Base-by-base conservation (phyloP, 2,797 vertebrate genomes). In the Myiothlypis coronata region DNA sequence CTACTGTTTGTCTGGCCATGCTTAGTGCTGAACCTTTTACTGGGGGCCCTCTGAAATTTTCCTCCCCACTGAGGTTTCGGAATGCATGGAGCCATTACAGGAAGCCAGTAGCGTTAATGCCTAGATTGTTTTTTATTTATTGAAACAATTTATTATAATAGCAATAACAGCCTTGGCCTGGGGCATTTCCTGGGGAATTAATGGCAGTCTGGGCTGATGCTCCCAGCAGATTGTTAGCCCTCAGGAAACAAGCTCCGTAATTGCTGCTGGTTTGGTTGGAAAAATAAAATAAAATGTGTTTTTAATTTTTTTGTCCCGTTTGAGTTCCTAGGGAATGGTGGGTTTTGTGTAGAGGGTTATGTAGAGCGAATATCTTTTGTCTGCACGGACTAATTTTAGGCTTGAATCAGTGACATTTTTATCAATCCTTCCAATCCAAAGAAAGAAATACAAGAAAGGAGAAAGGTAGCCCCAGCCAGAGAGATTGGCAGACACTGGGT, bases 91-190 rank as follows among this genome's bases (percentile, higher is more conserved):
- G 70, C 88, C 88, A 76, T 93, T 96, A 71, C 94, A 94, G 96
- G 97, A 98, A 98, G 83, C 87, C 84, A 97, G 87, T 94, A 93
- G 85, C 0, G 21, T 94, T 94, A 95, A 96, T 96, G 91, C 83
- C 86, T 82, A 68, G 89, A 92, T 97, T 97, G 93, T 80, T 97
- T 98, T 92, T 97, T 97, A 97, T 97, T 98, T 97, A 96, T 96
- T 89, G 92, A 93, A 96, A 94, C 87, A 84, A 93, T 90, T 95
- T 93, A 88, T 43, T 56, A 93, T 96, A 97, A 95, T 94, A 95
- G 95, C 87, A 96, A 89, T 96, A 96, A 94, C 93, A 90, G 64
- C 60, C 87, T 89, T 50, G 84, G 90, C 94, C 90, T 59, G 71
- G 85, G 92, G 92, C 87, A 79, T 96, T 98, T 97, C 97, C 97